Base-by-base conservation (phyloP, 2,113 vertebrate species). In the Hyla sarda region DNA sequence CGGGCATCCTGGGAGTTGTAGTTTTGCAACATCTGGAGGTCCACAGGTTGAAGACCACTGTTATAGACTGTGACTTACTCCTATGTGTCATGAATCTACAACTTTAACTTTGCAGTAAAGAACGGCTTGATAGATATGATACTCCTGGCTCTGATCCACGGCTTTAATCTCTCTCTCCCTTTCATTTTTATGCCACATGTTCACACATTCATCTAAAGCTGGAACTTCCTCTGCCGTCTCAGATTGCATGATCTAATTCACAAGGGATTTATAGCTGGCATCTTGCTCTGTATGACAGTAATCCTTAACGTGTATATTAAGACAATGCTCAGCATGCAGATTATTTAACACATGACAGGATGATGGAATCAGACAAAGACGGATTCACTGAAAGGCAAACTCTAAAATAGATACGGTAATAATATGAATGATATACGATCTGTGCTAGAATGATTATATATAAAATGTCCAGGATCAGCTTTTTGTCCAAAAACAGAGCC, bases 211-310 rank as follows among this genome's bases (percentile, higher is more conserved):
- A 54, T 69, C 67, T 12, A 72, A 83, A 83, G 47, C 82, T 72
- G 65, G 67, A 48, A 72, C 82, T 83, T 83, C 82, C 82, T 48
- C 65, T 83, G 65, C 54, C 28, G 54, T 71, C 65, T 82, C 65
- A 34, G 81, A 82, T 52, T 82, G 65, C 25, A 32, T 82, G 65
- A 83, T 83, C 82, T n/a, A 50, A 83, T 83, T 83, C 72, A 34
- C 47, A 50, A 72, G 48, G 82, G 82, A 83, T 72, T 83, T 83
- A 72, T 56, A 83, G 82, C 82, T 83, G 48, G 65, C 82, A 83
- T 72, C 67, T 14, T 56, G 82, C 65, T 12, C 45, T 25, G 47
- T 54, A 72, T 10, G n/a, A 72, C 45, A 50, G 65, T 72, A 83
- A 72, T 83, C 65, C 65, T n/a, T 17, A 47, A 37, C 45, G 72